Evolutionary conservation across 1,140 invertebrate species (phyloP).

Genomic region (Heliconius nattereri): DNA sequence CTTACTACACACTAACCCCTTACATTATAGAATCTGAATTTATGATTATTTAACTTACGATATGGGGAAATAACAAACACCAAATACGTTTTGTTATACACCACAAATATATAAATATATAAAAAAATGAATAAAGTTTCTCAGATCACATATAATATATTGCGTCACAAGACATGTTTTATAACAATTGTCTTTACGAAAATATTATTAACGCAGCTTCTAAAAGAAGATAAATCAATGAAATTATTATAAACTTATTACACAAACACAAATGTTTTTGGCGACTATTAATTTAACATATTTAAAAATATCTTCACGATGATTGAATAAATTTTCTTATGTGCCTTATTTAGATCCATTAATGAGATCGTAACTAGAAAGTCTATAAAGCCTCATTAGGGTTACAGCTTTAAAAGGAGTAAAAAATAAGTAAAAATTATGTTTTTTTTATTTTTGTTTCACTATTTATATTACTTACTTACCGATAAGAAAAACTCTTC

Average conservation of each 20-base stretch:
- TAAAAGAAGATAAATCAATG: background rate
- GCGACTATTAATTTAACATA: background rate
- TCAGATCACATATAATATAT: constrained; percentile 23
- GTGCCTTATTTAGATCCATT: background rate
- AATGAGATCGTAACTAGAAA: background rate
- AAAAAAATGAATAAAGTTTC: constrained; percentile 8
- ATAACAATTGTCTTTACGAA: background rate
- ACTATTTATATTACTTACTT: background rate
- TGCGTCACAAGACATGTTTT: background rate
- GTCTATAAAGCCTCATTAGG: background rate
- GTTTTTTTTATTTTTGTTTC: background rate
- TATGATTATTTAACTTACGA: background rate
- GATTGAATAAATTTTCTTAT: background rate
- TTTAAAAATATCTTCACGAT: background rate
- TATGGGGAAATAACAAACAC: background rate
- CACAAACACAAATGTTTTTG: background rate
- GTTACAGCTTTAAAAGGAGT: background rate
- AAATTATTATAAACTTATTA: background rate
- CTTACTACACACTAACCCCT: constrained; percentile 6
- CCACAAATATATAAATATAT: background rate
- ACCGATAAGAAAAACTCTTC: background rate
- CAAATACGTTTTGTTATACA: background rate
- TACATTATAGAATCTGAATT: constrained; percentile 5
- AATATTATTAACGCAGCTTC: background rate
- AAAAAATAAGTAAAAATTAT: background rate